Evolutionary conservation across 1,140 invertebrate genomes (phyloP).

Genomic region (Agrypnia vestita): DNA sequence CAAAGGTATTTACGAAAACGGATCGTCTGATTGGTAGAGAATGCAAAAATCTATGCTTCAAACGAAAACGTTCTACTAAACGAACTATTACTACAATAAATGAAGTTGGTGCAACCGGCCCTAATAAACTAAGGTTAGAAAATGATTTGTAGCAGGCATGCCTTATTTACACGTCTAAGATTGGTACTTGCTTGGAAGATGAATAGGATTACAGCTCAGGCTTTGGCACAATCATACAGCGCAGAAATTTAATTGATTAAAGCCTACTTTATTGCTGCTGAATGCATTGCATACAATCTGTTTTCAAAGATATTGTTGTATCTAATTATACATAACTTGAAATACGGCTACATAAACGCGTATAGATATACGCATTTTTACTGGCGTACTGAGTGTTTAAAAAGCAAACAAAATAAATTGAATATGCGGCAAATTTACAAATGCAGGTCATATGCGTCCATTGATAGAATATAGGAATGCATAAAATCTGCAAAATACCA

Average conservation of each 20-base stretch:
- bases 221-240: not conserved
- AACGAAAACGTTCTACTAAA: too few species aligned
- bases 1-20: too few species aligned
- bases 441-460: too few species aligned
- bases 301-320: too few species aligned
- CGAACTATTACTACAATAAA: too few species aligned
- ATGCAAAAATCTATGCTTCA: too few species aligned
- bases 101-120: too few species aligned
- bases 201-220: not conserved
- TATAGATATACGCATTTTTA: conserved; percentile 16
- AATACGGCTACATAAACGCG: not conserved
- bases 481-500: not conserved
- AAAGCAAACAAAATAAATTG: not conserved
- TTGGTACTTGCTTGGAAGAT: not conserved
- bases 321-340: too few species aligned
- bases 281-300: not conserved
- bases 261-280: not conserved
- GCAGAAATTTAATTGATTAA: not conserved
- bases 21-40: too few species aligned
- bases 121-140: conserved; percentile 10
- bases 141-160: not conserved
- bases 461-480: too few species aligned
- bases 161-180: not conserved
- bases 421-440: too few species aligned
- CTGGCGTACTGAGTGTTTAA: not conserved